Base-by-base conservation (phyloP, 1,140 invertebrate genomes). In the Zaprionus taronus region DNA sequence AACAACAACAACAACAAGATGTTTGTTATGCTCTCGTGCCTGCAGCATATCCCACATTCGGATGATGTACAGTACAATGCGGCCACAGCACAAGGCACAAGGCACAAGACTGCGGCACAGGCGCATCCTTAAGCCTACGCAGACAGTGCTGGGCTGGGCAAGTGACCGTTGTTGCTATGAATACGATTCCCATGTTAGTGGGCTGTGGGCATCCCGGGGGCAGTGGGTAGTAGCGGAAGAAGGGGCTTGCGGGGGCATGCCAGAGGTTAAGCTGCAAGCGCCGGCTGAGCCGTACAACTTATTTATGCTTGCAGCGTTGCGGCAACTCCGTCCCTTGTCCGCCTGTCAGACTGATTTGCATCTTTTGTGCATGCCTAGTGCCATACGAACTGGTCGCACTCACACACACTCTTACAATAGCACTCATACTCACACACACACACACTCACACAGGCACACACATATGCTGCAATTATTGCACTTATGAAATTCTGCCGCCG, bases 311-410 rank as follows among this genome's bases (percentile, higher is more conserved):
- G 70, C 81, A 58, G 60, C 70, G 75, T 68, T 67, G 73, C 74
- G 69, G 69, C 56, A 65, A 72, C 62, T 62, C 62, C 55, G 67
- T 76, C 53, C 36, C 38, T 41, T 67, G 84, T 83, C 81, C 73
- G 70, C 64, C 64, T 76, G 84, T 84, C 84, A 70, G 74, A 62
- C 84, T 87, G 84, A 87, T 87, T 87, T 87, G 84, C 84, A 87
- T 87, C 84, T 87, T 87, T 78, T 87, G 65, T 89, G 81, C 73
- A 89, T 85, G 74, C 79, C 58, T 20, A 47, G 41, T 17, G 7
- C n/a, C 41, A 44, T 44, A n/a, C n/a, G n/a, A 17, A 72, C 62
- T 60, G 53, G 22, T 20, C 36, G 17, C 53, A 22, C 26, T n/a
- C 34, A 73, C 36, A 26, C 31, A 31, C 55, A 26, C 26, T 38